Conservation (phyloP, 2,797 vertebrate genomes). For the Nyctalus aviator region DNA sequence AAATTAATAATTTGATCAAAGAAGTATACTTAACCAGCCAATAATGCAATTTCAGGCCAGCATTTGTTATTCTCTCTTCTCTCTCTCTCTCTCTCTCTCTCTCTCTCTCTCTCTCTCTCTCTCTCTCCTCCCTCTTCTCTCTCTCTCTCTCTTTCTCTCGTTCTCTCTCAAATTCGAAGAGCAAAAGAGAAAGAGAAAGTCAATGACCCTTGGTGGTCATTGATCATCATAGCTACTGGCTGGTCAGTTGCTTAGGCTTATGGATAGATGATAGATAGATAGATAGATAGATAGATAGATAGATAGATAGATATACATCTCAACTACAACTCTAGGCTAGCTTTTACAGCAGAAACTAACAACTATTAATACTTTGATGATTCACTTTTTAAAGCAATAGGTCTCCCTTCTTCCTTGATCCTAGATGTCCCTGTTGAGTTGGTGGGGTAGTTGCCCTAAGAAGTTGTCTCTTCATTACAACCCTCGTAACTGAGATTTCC, state of each 20-base stretch:
- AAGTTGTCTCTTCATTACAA: background rate
- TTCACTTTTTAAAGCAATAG: constrained; percentile 49
- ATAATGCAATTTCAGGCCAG: constrained; percentile 63
- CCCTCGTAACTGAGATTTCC: background rate
- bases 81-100: no score
- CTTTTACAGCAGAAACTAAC: constrained; percentile 33
- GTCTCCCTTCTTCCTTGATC: background rate
- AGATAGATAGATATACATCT: background rate
- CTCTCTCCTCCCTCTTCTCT: no score
- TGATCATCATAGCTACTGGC: no score
- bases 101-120: no score
- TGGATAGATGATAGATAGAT: background rate
- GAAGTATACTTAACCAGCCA: constrained; percentile 60
- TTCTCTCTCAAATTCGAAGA: no score
- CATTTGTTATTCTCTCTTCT: background rate
- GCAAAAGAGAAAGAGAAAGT: no score
- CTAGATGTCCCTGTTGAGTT: background rate
- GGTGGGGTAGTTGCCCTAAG: background rate
- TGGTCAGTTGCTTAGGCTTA: no score
- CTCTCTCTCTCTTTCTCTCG: no score
- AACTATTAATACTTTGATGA: constrained; percentile 42
- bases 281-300: background rate
- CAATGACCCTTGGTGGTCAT: no score
- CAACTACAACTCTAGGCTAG: constrained; percentile 38
- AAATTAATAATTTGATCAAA: constrained; percentile 71